These are phyloP conservation scores for Ictidomys tridecemlineatus DNA, from an alignment of 2,113 vertebrate genomes.

Conservation along the genomic window DNA sequence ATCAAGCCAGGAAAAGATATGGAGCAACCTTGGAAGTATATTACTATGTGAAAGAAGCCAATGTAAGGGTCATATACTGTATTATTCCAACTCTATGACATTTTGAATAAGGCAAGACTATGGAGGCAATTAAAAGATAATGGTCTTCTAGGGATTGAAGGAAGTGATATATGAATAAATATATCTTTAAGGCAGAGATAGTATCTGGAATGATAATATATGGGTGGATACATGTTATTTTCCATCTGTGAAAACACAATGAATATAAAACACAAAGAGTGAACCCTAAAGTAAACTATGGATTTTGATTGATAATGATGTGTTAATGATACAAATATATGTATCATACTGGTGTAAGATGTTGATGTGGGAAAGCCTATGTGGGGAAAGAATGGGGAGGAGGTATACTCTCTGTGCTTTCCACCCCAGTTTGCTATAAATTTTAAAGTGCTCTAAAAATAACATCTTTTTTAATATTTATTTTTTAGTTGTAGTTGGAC, in stretches of 20 bases:
- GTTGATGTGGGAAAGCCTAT: not conserved
- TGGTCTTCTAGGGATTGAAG: not conserved
- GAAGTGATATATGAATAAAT: not conserved
- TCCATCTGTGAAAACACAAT: not conserved
- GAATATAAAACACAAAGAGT: not conserved
- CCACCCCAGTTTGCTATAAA: not conserved
- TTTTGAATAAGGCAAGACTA: not conserved
- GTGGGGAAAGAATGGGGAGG: not conserved
- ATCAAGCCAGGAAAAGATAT: not conserved
- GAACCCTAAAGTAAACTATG: not conserved
- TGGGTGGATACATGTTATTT: not conserved
- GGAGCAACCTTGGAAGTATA: not conserved
- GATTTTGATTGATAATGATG: not conserved
- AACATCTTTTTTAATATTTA: not conserved
- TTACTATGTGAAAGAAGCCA: not conserved
- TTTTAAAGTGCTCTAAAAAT: constrained; percentile 3
- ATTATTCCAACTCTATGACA: not conserved
- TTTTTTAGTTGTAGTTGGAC: no score
- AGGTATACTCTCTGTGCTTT: not conserved
- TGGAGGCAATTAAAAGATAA: not conserved
- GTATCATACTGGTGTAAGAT: not conserved
- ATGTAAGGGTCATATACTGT: not conserved
- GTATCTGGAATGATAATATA: not conserved
- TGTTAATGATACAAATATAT: not conserved
- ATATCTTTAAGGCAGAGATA: not conserved